Percentiles rank a stretch among this genome's conserved stretches.
Evolutionary conservation across 2,888 invertebrate genomes (phyloP).

Genomic region (Drosophila buzzatii): DNA sequence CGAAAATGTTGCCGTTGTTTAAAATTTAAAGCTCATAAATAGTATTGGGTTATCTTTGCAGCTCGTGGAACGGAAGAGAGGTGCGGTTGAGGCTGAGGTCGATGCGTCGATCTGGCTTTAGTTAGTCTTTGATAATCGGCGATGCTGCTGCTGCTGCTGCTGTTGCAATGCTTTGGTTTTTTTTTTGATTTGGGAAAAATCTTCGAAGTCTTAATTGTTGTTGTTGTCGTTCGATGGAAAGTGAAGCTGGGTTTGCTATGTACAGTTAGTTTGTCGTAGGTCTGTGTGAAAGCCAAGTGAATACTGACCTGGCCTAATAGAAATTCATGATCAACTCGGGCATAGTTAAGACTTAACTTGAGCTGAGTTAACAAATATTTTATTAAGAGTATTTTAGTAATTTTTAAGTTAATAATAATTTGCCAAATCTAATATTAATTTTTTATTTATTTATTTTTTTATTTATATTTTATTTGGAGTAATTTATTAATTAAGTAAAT

Average conservation of each 20-base stretch:
- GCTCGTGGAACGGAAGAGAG: not conserved
- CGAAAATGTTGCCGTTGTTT: conserved; percentile 71
- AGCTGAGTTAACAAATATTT: not conserved
- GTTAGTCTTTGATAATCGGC: conserved; percentile 61
- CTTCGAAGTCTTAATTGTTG: conserved; percentile 21
- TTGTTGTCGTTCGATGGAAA: conserved; percentile 48
- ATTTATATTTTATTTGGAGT: too few species aligned
- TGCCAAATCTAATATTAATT: too few species aligned
- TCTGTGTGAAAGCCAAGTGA: conserved; percentile 55
- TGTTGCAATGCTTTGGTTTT: conserved; percentile 52
- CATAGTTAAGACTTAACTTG: not conserved
- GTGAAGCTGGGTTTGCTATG: conserved; percentile 47
- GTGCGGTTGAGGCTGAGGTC: not conserved
- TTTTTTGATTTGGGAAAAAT: conserved; percentile 46
- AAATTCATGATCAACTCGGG: not conserved
- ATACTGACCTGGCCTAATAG: conserved; percentile 61
- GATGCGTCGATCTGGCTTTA: conserved; percentile 11
- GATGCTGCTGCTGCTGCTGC: conserved; percentile 33
- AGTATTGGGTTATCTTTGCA: conserved; percentile 51
- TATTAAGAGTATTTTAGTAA: too few species aligned
- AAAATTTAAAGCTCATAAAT: conserved; percentile 75
- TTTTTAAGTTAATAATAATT: too few species aligned
- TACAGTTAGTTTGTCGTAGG: conserved; percentile 77
- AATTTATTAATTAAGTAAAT: too few species aligned
- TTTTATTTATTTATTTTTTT: too few species aligned